These are phyloP conservation scores for Cyclura pinguis DNA, from an alignment of 2,797 vertebrate genomes.

Conservation along the genomic window DNA sequence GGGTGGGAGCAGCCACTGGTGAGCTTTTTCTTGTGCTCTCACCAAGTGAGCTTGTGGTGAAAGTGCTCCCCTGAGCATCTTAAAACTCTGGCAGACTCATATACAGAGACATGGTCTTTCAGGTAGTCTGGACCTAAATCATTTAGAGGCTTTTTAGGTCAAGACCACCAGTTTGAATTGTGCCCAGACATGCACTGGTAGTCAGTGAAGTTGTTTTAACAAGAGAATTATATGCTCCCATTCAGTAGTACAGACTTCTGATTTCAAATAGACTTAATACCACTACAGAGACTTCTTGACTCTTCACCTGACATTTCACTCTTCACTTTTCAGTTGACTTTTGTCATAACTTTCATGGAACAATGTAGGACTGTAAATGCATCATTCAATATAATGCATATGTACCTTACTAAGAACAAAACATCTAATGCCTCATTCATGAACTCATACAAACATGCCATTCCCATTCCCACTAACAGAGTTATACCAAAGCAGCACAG, in stretches of 20 bases:
- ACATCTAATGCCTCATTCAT: not conserved
- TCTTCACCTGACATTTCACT: not conserved
- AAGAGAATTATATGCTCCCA: not conserved
- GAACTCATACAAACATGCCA: not conserved
- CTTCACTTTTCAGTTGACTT: not conserved
- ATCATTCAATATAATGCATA: not conserved
- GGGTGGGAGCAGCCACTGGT: too few relatives aligned
- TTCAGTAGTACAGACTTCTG: not conserved
- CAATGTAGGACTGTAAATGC: not conserved
- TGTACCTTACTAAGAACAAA: not conserved
- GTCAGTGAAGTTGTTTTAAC: too few relatives aligned
- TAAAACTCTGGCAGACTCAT: too few relatives aligned
- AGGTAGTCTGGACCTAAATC: too few relatives aligned
- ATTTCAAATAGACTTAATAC: not conserved
- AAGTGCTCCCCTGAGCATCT: too few relatives aligned
- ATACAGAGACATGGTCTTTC: too few relatives aligned
- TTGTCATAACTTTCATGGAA: not conserved
- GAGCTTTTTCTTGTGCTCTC: too few relatives aligned
- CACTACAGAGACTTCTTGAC: not conserved
- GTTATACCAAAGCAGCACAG: not conserved
- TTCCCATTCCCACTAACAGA: not conserved
- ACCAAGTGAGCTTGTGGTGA: too few relatives aligned
- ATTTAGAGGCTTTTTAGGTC: too few relatives aligned
- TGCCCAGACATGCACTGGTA: too few relatives aligned
- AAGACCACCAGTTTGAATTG: too few relatives aligned